phyloP scores from a whole-genome alignment of 2,113 vertebrate species.

The Ardeotis arabs region DNA sequence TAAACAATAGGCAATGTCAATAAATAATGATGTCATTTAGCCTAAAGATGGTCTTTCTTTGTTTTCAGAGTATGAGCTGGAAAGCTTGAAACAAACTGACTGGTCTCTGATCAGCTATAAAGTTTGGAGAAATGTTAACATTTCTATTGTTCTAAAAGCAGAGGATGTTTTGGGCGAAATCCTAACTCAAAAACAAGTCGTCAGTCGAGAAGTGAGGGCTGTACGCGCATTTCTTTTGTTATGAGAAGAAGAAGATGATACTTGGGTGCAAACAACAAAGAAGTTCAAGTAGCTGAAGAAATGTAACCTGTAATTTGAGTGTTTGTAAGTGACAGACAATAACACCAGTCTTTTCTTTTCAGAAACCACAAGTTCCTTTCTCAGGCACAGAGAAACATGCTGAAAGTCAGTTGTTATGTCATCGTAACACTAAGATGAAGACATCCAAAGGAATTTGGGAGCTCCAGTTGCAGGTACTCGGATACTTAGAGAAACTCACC shows the following conservation, averaged over 20 bases:
- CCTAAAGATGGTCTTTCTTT: neutral
- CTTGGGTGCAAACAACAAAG: neutral
- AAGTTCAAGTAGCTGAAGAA: neutral
- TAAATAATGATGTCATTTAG: constrained; percentile 3
- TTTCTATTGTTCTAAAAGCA: constrained; percentile 13
- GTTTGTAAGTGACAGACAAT: neutral
- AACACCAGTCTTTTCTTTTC: neutral
- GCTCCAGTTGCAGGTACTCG: neutral
- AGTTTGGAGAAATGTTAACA: constrained; percentile 5
- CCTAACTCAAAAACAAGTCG: neutral
- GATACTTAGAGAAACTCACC: neutral
- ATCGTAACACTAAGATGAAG: neutral
- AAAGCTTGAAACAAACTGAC: constrained; percentile 2
- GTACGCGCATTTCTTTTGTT: neutral
- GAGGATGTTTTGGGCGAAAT: neutral
- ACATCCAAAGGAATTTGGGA: neutral
- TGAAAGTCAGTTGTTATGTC: neutral
- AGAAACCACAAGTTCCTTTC: neutral
- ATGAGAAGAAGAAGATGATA: neutral
- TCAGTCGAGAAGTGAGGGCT: neutral
- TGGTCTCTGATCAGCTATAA: constrained; percentile 18
- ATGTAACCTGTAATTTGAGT: neutral
- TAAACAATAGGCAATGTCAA: constrained; percentile 22
- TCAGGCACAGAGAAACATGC: neutral
- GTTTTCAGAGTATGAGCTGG: neutral